Evolutionary conservation across 2,888 invertebrate genomes (phyloP).

Genomic region (Creontiades dilutus): DNA sequence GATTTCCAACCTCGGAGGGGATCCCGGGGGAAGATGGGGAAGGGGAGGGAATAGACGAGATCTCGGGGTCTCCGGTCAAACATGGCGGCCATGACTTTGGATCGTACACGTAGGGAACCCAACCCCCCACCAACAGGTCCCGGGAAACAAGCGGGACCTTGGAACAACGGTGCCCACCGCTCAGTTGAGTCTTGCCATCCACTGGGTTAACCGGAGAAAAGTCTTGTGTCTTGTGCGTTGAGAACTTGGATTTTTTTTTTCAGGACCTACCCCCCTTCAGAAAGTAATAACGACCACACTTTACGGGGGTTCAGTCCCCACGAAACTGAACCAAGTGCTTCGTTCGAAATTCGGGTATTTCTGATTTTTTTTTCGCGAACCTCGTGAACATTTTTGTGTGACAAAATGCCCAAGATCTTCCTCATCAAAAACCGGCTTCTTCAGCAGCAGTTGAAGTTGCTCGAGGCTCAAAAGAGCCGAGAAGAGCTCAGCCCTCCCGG

Average conservation of each 20-base stretch:
- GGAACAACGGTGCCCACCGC: constrained; percentile 74
- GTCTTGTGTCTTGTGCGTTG: constrained; percentile 41
- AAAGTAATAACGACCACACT: not conserved
- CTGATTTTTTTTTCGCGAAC: constrained; percentile 21
- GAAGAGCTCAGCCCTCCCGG: constrained; percentile 78
- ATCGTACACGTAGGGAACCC: constrained; percentile 78
- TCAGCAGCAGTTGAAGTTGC: constrained; percentile 91
- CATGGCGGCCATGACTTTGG: constrained; percentile 82
- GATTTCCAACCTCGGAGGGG: constrained; percentile 44
- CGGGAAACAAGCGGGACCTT: constrained; percentile 70
- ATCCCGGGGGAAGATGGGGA: not conserved
- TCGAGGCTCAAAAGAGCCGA: constrained; percentile 86
- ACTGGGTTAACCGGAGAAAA: constrained; percentile 8
- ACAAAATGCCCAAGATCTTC: constrained; percentile 94
- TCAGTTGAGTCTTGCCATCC: constrained; percentile 69
- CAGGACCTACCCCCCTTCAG: not conserved
- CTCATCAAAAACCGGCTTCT: constrained; percentile 93
- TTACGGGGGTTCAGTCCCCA: not conserved
- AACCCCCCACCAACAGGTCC: constrained; percentile 72
- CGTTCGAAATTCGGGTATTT: not conserved
- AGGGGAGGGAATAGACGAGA: not conserved
- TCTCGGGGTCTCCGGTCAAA: constrained; percentile 56
- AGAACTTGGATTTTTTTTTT: constrained; percentile 48
- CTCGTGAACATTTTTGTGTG: constrained; percentile 47
- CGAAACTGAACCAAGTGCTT: not conserved